A percentile compares a stretch with the other conserved stretches of the same genome.
Conservation (phyloP, 2,113 vertebrate genomes). For the Anarrhichthys ocellatus region DNA sequence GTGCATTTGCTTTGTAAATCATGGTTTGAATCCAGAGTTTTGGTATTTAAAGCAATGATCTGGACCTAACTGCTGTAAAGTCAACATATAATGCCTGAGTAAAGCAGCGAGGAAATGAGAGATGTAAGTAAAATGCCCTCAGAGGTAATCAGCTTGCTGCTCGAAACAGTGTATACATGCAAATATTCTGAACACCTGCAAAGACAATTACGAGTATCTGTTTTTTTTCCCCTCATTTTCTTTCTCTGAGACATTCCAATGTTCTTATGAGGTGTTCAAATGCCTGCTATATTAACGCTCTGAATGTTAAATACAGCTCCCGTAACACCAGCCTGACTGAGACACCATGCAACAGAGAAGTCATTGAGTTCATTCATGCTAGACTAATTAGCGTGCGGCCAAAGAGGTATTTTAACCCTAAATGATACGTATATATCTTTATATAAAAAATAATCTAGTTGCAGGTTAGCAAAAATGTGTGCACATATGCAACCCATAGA, state of each 20-base stretch:
- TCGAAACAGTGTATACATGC: constrained; percentile 20
- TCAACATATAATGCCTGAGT: constrained; percentile 29
- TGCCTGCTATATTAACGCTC: not conserved
- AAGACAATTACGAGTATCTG: constrained; percentile 5
- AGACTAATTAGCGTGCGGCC: constrained; percentile 14
- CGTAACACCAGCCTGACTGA: constrained; percentile 13
- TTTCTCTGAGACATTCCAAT: constrained; percentile 27
- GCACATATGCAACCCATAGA: not conserved
- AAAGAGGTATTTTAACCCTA: not conserved
- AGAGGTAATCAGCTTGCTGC: constrained; percentile 29
- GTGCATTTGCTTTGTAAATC: constrained; percentile 1
- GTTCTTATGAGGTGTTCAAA: constrained; percentile 18
- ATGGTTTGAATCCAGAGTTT: constrained; percentile 8
- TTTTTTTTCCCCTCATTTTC: not conserved
- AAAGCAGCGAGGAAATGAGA: constrained; percentile 27
- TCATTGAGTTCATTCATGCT: not conserved
- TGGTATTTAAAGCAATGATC: constrained; percentile 18
- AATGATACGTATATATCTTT: not conserved
- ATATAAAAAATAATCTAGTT: not conserved
- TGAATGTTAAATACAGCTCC: not conserved
- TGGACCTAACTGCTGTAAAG: constrained; percentile 39
- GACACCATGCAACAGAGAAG: not conserved
- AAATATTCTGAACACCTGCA: constrained; percentile 52
- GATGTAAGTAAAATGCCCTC: constrained; percentile 10
- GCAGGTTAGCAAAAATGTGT: not conserved